A percentile compares a stretch with the other conserved stretches of the same genome.
phyloP scores from a whole-genome alignment of 2,113 vertebrate species.

The Nannobrachium achirus region DNA sequence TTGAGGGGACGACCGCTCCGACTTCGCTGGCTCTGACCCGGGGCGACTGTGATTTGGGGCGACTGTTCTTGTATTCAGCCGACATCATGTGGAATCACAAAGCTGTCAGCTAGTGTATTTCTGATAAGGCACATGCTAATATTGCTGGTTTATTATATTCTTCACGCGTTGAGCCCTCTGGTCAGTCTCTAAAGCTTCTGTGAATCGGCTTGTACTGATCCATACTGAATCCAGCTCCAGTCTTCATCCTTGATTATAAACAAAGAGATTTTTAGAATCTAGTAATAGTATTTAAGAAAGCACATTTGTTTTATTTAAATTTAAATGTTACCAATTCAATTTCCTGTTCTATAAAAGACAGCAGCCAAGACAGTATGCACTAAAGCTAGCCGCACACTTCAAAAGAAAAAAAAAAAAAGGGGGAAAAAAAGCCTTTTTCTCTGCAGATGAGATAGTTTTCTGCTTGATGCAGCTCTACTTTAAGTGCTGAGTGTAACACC shows the following conservation, averaged over 20 bases:
- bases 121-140: constrained; percentile 25
- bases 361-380: too few relatives aligned
- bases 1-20: too few relatives aligned
- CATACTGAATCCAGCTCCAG: constrained; percentile 91
- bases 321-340: neutral
- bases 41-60: too few relatives aligned
- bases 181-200: constrained; percentile 49
- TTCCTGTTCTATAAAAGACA: neutral
- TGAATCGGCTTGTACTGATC: constrained; percentile 41
- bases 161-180: constrained; percentile 1
- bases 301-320: neutral
- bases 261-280: neutral
- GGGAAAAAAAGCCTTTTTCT: too few relatives aligned
- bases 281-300: too few relatives aligned
- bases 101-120: constrained; percentile 27
- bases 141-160: neutral
- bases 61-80: too few relatives aligned
- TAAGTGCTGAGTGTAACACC: too few relatives aligned
- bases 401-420: too few relatives aligned
- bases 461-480: too few relatives aligned
- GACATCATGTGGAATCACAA: constrained; percentile 33
- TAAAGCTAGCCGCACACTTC: too few relatives aligned
- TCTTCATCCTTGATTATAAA: constrained; percentile 84
- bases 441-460: too few relatives aligned
- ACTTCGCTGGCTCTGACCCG: too few relatives aligned